Evolutionary conservation across 1,140 invertebrate genomes (phyloP), one percentile per base, ranked within the genome.

Genomic region (Kradibia gibbosae): DNA sequence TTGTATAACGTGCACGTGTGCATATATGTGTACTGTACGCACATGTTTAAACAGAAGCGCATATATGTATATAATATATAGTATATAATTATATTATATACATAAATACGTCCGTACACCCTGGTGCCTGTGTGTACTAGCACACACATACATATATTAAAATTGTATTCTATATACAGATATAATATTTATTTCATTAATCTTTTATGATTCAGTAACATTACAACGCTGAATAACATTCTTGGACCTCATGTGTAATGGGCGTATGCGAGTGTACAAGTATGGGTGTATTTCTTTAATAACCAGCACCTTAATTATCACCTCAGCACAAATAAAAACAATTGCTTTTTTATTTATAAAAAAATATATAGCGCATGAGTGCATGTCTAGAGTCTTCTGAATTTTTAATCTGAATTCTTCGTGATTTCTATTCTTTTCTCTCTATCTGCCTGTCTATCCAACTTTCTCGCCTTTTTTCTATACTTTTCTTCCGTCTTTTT

Each of bases 191-290:
- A 80, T 86, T 84, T 90, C 84, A 87, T 89, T 89, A 88, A 88
- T 90, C 80, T 88, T 89, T 87, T 89, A 89, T 85, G 85, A 88
- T 89, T 88, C 85, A 89, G 83, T 90, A 91, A 90, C 88, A 88
- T 88, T 90, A 89, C 82, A 84, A 85, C 88, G 88, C 88, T 91
- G 89, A 90, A 90, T 90, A 91, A 91, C 89, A 91, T 90, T 88
- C 86, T 91, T 91, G 89, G 90, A 91, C 89, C 89, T 89, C 88
- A 85, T 89, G 87, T 88, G 85, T 50, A 72, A 55, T 60, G 55
- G 45, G 11, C 62, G 70, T 45, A 31, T 60, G 70, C 78, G n/a
- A 57, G 72, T 76, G 73, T 81, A 42, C 20, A 15, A 50, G 28
- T 28, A 45, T 76, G n/a, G 42, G 50, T 73, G 53, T 20, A 13